These are phyloP conservation scores for Crypturellus tataupa DNA, from an alignment of 2,797 vertebrate genomes.

Conservation along the genomic window DNA sequence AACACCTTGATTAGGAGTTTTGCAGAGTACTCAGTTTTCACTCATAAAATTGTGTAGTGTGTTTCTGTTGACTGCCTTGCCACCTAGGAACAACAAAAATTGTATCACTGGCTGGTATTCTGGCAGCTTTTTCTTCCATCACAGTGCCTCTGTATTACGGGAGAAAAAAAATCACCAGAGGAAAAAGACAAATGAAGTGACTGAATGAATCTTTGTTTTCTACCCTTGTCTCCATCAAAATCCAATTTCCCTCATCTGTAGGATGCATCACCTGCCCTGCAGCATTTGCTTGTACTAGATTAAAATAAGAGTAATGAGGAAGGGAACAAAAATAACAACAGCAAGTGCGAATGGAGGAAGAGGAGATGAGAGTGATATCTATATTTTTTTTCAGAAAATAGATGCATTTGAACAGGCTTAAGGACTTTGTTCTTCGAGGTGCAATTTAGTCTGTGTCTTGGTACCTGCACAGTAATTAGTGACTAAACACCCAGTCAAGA, in stretches of 20 bases:
- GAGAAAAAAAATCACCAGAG: background rate
- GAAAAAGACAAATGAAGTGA: background rate
- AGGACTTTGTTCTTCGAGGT: background rate
- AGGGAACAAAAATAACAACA: background rate
- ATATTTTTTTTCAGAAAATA: background rate
- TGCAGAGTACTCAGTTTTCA: background rate
- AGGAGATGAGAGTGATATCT: background rate
- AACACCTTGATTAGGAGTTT: background rate
- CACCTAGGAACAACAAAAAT: background rate
- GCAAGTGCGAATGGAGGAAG: background rate
- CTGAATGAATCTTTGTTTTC: background rate
- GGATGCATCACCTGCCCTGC: background rate
- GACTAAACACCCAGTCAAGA: background rate
- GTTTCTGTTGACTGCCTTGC: background rate
- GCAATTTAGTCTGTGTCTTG: background rate
- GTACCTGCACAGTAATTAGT: background rate
- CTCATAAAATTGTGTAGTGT: background rate
- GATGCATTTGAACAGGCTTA: background rate
- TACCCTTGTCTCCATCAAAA: background rate
- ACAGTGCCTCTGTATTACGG: rapidly evolving
- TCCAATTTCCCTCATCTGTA: background rate
- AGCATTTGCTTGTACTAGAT: background rate
- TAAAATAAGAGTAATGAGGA: background rate
- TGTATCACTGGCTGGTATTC: background rate
- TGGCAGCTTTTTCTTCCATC: background rate